A percentile compares a stretch with the other conserved stretches of the same genome.
Conservation (phyloP, 2,888 invertebrate species). For the Dolichopus griseipennis region DNA sequence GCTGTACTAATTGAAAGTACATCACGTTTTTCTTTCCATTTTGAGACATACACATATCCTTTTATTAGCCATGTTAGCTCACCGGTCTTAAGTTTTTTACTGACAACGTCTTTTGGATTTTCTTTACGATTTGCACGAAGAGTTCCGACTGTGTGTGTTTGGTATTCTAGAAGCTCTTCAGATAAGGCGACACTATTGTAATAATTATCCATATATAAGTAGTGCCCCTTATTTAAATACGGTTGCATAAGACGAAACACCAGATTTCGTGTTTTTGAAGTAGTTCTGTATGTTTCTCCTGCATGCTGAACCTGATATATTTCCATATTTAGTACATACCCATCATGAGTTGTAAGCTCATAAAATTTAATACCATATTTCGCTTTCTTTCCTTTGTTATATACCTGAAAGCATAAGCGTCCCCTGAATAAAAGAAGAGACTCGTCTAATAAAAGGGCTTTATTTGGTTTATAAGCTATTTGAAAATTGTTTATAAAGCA, state of each 20-base stretch:
- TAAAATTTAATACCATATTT: neutral
- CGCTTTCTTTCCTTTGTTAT: neutral
- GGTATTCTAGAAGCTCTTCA: constrained; percentile 22
- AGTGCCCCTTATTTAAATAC: constrained; percentile 28
- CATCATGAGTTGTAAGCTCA: neutral
- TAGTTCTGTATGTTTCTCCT: neutral
- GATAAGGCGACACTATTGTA: constrained; percentile 24
- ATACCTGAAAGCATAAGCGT: neutral
- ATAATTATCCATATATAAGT: constrained; percentile 30
- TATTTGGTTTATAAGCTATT: neutral
- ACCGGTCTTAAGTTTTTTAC: constrained; percentile 21
- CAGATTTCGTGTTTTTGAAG: constrained; percentile 21
- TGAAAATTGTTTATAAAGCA: neutral
- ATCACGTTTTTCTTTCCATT: constrained; percentile 22
- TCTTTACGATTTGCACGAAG: constrained; percentile 23
- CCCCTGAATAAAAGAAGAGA: neutral
- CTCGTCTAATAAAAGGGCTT: neutral
- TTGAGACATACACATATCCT: constrained; percentile 22
- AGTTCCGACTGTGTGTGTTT: constrained; percentile 25
- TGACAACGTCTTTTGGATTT: constrained; percentile 20
- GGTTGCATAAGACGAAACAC: constrained; percentile 23
- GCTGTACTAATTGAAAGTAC: constrained; percentile 15
- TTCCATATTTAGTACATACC: neutral
- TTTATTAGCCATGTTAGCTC: constrained; percentile 21
- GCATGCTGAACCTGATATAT: neutral